Percentiles rank a stretch among this genome's conserved stretches.
Conservation (phyloP, 2,888 invertebrate genomes). For the Ochropleura plecta region DNA sequence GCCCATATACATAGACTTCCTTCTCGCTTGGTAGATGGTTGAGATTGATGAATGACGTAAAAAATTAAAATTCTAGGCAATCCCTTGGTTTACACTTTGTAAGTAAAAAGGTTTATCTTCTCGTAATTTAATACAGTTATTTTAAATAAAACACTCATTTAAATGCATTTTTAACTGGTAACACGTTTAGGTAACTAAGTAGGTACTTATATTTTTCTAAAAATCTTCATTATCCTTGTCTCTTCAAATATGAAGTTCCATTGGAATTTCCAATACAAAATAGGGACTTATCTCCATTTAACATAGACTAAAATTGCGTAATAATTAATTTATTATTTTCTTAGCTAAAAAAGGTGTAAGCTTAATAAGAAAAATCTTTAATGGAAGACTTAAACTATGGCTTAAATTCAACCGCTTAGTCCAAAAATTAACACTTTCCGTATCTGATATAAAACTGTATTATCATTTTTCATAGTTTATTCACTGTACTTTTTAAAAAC, state of each 20-base stretch:
- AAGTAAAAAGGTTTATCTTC: background rate
- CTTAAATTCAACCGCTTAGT: slow-evolving; percentile 2
- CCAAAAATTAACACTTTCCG: slow-evolving; percentile 29
- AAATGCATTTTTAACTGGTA: slow-evolving; percentile 15
- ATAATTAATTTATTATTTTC: background rate
- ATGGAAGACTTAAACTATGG: slow-evolving; percentile 31
- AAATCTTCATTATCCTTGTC: slow-evolving; percentile 9
- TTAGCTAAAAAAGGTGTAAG: background rate
- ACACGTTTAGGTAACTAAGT: slow-evolving; percentile 6
- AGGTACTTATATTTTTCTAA: slow-evolving; percentile 12
- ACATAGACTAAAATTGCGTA: background rate
- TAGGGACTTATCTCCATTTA: background rate
- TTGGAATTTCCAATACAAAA: background rate
- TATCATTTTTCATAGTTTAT: background rate
- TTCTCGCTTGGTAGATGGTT: slow-evolving; percentile 71
- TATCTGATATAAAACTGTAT: background rate
- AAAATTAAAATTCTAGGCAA: slow-evolving; percentile 36
- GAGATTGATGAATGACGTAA: slow-evolving; percentile 41
- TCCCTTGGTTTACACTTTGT: slow-evolving; percentile 14
- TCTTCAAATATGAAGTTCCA: background rate
- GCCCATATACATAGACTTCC: slow-evolving; percentile 67
- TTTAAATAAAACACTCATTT: slow-evolving; percentile 5
- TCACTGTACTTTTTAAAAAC: background rate
- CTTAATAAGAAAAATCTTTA: background rate
- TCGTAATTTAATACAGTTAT: background rate